Conservation (phyloP, 2,113 vertebrate species). For the Sciurus niger region DNA sequence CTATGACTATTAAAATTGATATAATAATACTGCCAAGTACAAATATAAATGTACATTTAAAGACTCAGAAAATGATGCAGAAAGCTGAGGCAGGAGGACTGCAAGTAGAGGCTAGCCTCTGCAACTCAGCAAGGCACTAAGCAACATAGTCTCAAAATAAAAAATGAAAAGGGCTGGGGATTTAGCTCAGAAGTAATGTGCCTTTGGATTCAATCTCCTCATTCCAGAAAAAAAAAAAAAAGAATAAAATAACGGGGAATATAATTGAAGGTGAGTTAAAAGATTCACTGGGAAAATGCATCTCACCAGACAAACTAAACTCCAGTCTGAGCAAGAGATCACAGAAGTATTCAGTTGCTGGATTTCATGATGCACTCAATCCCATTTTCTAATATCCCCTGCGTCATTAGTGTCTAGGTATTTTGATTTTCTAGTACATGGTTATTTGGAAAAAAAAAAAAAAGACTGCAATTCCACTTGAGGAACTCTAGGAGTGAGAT, state of each 20-base stretch:
- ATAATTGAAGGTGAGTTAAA: neutral
- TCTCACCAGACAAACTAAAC: neutral
- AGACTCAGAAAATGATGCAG: neutral
- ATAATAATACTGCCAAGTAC: neutral
- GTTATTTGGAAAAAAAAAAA: constrained; percentile 10
- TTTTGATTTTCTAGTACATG: neutral
- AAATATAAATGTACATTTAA: neutral
- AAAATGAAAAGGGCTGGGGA: too few relatives aligned
- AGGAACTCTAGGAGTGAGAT: neutral
- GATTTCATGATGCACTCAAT: neutral
- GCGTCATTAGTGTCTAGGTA: neutral
- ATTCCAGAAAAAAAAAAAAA: too few relatives aligned
- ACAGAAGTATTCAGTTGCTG: neutral
- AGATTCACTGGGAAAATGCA: neutral
- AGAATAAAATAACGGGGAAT: neutral
- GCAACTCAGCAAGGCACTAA: too few relatives aligned
- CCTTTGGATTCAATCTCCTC: too few relatives aligned
- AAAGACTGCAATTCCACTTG: neutral
- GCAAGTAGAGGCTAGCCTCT: too few relatives aligned
- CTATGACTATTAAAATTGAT: neutral
- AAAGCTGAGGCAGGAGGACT: neutral
- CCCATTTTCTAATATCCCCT: neutral
- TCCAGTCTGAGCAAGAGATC: neutral
- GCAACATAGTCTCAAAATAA: too few relatives aligned
- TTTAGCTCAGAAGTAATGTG: too few relatives aligned